Conservation (phyloP, 2,888 invertebrate genomes). For the Stenurella melanura region DNA sequence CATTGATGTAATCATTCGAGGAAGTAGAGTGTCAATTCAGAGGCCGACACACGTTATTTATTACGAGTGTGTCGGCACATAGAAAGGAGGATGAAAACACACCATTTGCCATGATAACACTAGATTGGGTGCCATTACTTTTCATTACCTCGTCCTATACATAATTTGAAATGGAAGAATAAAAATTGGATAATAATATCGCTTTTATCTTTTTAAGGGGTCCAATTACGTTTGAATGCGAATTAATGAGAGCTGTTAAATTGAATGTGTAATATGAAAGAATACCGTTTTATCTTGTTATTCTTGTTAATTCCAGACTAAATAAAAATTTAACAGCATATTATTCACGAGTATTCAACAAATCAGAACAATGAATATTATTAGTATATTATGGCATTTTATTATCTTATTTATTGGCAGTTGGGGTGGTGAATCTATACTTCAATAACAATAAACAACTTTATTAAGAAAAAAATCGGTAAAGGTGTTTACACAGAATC, state of each 20-base stretch:
- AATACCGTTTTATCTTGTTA: too few species aligned
- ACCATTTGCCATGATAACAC: constrained; percentile 8
- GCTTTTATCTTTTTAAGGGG: constrained; percentile 19
- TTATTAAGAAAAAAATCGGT: too few species aligned
- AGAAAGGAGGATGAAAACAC: constrained; percentile 14
- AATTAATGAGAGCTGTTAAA: background rate
- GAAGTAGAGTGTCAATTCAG: constrained; percentile 2
- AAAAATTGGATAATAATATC: constrained; percentile 31
- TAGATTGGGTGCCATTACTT: constrained; percentile 6
- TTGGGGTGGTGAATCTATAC: too few species aligned
- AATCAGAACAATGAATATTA: too few species aligned
- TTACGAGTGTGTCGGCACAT: background rate
- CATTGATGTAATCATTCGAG: background rate
- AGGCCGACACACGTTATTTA: background rate
- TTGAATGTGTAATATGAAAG: background rate
- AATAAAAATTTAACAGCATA: too few species aligned
- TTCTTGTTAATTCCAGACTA: too few species aligned
- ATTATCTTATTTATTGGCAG: too few species aligned
- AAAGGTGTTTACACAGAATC: too few species aligned
- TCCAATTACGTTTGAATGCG: constrained; percentile 18
- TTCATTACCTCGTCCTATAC: constrained; percentile 19
- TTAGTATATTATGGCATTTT: too few species aligned
- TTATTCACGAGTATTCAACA: too few species aligned
- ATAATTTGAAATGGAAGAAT: constrained; percentile 25
- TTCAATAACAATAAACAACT: too few species aligned